Evolutionary conservation across 2,888 invertebrate species (phyloP).

Genomic region (Leptothorax acervorum): DNA sequence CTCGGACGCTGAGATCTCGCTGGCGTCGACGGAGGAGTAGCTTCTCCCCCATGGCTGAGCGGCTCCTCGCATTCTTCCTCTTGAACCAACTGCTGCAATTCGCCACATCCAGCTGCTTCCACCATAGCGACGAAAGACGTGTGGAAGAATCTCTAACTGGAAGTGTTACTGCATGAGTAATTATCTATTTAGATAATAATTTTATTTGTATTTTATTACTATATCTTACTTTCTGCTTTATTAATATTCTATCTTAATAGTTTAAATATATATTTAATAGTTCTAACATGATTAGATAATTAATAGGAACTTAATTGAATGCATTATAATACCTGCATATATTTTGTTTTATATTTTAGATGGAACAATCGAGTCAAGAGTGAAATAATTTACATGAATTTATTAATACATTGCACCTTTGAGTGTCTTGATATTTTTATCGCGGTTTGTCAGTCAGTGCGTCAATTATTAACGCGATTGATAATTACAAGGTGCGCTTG

Average conservation of each 20-base stretch:
- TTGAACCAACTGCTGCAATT: conserved; percentile 85
- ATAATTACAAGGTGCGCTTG: neutral
- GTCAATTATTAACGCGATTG: neutral
- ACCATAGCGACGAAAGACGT: conserved; percentile 77
- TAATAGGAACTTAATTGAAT: neutral
- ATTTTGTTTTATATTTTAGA: neutral
- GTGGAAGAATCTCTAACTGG: neutral
- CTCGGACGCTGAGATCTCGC: conserved; percentile 79
- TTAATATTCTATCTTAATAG: neutral
- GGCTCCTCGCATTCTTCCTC: conserved; percentile 85
- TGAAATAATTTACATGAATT: neutral
- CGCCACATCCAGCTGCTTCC: conserved; percentile 84
- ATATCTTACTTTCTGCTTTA: neutral
- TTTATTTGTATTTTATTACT: neutral
- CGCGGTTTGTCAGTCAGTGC: neutral
- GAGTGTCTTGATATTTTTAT: neutral
- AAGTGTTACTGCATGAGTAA: neutral
- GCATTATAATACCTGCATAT: neutral
- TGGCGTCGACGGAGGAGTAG: conserved; percentile 85
- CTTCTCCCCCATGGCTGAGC: conserved; percentile 82
- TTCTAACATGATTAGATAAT: neutral
- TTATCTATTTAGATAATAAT: neutral
- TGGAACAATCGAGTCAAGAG: neutral
- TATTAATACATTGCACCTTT: neutral
- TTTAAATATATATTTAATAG: neutral